These are phyloP conservation scores for Lamproptera curius DNA, from an alignment of 2,888 invertebrate species.

Conservation along the genomic window DNA sequence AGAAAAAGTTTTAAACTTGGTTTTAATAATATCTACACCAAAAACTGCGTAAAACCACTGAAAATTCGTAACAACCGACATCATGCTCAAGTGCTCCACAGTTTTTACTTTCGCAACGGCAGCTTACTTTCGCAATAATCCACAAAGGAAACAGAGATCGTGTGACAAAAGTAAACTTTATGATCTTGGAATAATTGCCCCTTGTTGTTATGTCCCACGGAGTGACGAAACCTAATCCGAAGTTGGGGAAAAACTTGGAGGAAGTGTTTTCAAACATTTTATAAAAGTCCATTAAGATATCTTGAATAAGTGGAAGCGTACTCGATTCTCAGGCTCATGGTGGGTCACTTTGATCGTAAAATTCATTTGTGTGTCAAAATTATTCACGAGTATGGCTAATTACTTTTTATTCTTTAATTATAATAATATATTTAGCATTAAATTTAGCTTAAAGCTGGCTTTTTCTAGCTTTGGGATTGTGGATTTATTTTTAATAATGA, in stretches of 20 bases:
- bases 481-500: no score
- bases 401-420: not conserved
- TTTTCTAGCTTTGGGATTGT: no score
- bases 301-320: conserved; percentile 18
- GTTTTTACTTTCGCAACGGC: not conserved
- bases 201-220: conserved; percentile 16
- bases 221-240: conserved; percentile 15
- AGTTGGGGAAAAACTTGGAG: conserved; percentile 11
- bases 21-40: no score
- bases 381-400: conserved; percentile 3
- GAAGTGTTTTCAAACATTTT: conserved; percentile 17
- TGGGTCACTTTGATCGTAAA: conserved; percentile 5
- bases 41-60: no score
- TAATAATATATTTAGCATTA: not conserved
- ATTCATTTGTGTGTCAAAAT: conserved; percentile 7
- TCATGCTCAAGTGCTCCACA: no score
- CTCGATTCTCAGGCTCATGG: conserved; percentile 16
- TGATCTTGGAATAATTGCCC: conserved; percentile 11
- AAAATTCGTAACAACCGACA: no score
- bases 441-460: no score
- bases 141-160: conserved; percentile 2
- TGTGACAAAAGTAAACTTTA: conserved; percentile 12
- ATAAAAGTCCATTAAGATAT: conserved; percentile 9
- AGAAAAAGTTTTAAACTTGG: no score
- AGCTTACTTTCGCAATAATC: conserved; percentile 8